These are phyloP conservation scores for Denticeps clupeoides DNA, from an alignment of 2,797 vertebrate species.

Conservation along the genomic window DNA sequence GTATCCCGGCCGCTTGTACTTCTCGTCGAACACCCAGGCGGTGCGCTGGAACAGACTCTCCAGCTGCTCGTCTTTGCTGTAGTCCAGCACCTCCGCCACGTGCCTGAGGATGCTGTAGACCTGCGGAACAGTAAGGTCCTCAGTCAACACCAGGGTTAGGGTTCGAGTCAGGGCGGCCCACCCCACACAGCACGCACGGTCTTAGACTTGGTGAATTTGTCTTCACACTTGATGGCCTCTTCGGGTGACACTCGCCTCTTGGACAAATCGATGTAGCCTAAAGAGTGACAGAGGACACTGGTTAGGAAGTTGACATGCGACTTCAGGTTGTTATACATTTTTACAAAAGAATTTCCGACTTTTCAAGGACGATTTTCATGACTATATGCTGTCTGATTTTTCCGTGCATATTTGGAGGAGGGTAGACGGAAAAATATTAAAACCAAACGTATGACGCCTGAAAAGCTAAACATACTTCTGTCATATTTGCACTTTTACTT, in stretches of 20 bases:
- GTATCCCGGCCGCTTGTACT: slow-evolving; percentile 95
- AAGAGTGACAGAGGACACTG: slow-evolving; percentile 2
- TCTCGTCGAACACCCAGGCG: slow-evolving; percentile 98
- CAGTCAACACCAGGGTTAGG: too few relatives aligned
- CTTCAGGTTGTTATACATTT: too few relatives aligned
- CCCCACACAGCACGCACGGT: too few relatives aligned
- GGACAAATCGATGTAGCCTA: slow-evolving; percentile 96
- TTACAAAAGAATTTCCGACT: too few relatives aligned
- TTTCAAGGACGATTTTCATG: too few relatives aligned
- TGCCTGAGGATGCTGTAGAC: slow-evolving; percentile 97
- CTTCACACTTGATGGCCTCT: slow-evolving; percentile 98
- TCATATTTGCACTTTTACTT: too few relatives aligned
- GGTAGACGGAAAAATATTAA: too few relatives aligned
- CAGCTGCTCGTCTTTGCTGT: slow-evolving; percentile 94
- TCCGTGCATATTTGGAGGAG: too few relatives aligned
- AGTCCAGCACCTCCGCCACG: slow-evolving; percentile 92
- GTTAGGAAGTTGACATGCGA: too few relatives aligned
- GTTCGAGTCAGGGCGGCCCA: neutral
- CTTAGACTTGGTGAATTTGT: slow-evolving; percentile 99
- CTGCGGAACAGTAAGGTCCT: slow-evolving; percentile 46
- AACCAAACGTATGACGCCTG: too few relatives aligned
- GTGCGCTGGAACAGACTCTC: slow-evolving; percentile 95
- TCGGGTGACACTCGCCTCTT: slow-evolving; percentile 99
- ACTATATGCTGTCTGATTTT: too few relatives aligned
- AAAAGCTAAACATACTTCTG: too few relatives aligned